These are phyloP conservation scores for Watsonalla binaria DNA, from an alignment of 2,888 invertebrate species.

Conservation along the genomic window DNA sequence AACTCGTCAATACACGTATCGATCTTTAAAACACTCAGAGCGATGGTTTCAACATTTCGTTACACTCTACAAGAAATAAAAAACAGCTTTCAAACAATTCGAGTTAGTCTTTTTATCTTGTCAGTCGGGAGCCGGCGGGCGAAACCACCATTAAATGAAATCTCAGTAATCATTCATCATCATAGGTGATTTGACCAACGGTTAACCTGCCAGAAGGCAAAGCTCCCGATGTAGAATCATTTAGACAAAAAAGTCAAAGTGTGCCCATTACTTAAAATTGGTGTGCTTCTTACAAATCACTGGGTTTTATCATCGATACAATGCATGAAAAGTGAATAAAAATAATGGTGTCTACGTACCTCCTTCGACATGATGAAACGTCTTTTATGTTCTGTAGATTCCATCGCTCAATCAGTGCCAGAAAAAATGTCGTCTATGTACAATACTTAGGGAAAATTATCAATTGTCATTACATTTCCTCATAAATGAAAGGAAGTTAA, in stretches of 20 bases:
- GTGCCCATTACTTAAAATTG: constrained; percentile 26
- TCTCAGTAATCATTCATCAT: constrained; percentile 76
- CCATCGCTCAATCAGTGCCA: too few species aligned
- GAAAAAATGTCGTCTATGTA: too few species aligned
- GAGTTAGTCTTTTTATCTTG: constrained; percentile 46
- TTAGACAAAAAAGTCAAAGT: constrained; percentile 28
- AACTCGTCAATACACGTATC: constrained; percentile 20
- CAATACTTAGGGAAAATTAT: too few species aligned
- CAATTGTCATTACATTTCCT: too few species aligned
- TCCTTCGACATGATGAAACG: too few species aligned
- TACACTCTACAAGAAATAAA: constrained; percentile 31
- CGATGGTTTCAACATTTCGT: constrained; percentile 56
- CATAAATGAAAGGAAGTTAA: too few species aligned
- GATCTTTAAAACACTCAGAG: constrained; percentile 34
- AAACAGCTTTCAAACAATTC: constrained; percentile 30
- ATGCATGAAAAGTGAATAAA: neutral
- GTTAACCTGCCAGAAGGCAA: constrained; percentile 55
- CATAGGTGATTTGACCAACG: constrained; percentile 63
- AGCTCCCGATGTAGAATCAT: constrained; percentile 50
- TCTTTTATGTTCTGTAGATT: too few species aligned
- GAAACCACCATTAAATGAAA: constrained; percentile 67
- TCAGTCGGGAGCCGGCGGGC: constrained; percentile 54
- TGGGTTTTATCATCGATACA: constrained; percentile 6
- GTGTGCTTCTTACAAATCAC: constrained; percentile 38
- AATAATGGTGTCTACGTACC: too few species aligned